phyloP scores from a whole-genome alignment of 2,797 vertebrate species.

The Botia almorhae region DNA sequence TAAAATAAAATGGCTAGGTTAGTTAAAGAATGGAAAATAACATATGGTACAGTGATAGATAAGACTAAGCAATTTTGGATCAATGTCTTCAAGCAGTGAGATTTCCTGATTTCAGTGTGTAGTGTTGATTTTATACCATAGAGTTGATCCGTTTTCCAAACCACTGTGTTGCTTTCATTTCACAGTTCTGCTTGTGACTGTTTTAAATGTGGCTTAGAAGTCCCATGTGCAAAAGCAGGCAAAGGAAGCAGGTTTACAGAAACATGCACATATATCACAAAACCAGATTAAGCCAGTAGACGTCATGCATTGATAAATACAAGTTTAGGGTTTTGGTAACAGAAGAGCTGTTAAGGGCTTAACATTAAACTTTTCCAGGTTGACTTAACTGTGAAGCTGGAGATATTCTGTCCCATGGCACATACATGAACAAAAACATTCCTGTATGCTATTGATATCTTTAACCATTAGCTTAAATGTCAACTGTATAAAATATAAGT shows the following conservation, averaged over 20 bases:
- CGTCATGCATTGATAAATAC: conserved; percentile 23
- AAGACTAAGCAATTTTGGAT: conserved; percentile 9
- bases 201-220: neutral
- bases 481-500: neutral
- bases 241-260: neutral
- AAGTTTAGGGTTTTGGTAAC: neutral
- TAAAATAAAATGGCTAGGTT: conserved; percentile 21
- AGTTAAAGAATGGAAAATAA: neutral
- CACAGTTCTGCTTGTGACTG: neutral
- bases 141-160: neutral
- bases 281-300: neutral
- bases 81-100: neutral
- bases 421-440: neutral
- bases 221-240: neutral
- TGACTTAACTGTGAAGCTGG: neutral
- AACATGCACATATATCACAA: conserved; percentile 28
- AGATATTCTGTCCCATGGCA: neutral
- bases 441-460: neutral
- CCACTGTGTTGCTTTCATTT: neutral
- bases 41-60: neutral
- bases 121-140: neutral
- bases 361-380: conserved; percentile 8
- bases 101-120: neutral
- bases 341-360: neutral
- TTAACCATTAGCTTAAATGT: neutral